Evolutionary conservation across 1,140 invertebrate species (phyloP).

Genomic region (Cydia pomonella): DNA sequence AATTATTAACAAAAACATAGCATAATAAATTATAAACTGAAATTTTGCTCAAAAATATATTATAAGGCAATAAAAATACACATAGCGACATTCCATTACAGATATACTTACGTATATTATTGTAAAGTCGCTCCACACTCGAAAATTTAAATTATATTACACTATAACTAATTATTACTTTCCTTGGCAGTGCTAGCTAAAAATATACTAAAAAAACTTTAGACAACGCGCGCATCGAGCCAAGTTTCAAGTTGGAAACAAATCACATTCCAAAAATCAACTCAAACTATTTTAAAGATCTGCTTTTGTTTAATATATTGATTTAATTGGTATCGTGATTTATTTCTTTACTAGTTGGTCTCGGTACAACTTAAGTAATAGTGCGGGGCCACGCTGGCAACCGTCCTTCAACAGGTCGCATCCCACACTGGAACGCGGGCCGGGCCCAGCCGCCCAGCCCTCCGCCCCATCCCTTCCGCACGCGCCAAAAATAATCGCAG

Average conservation of each 20-base stretch:
- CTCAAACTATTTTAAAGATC: background rate
- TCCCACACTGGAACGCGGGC: constrained; percentile 63
- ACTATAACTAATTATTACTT: constrained; percentile 30
- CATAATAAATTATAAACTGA: no score
- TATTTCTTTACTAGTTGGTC: background rate
- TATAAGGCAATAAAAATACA: background rate
- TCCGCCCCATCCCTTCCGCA: constrained; percentile 52
- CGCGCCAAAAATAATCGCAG: constrained; percentile 77
- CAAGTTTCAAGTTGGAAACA: background rate
- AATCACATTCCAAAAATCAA: background rate
- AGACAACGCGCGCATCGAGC: constrained; percentile 16
- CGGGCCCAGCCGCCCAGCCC: constrained; percentile 58
- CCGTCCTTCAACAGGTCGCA: constrained; percentile 76
- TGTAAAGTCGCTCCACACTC: constrained; percentile 15
- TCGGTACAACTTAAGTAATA: constrained; percentile 23
- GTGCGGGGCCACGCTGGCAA: constrained; percentile 49
- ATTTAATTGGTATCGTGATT: background rate
- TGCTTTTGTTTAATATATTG: background rate
- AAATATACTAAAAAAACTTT: background rate
- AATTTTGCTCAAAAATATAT: background rate
- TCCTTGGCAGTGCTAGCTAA: constrained; percentile 26
- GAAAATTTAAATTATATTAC: background rate
- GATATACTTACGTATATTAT: constrained; percentile 21
- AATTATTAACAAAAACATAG: no score
- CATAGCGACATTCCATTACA: constrained; percentile 8